phyloP scores from a whole-genome alignment of 2,888 invertebrate genomes.

The Chydorus sphaericus region DNA sequence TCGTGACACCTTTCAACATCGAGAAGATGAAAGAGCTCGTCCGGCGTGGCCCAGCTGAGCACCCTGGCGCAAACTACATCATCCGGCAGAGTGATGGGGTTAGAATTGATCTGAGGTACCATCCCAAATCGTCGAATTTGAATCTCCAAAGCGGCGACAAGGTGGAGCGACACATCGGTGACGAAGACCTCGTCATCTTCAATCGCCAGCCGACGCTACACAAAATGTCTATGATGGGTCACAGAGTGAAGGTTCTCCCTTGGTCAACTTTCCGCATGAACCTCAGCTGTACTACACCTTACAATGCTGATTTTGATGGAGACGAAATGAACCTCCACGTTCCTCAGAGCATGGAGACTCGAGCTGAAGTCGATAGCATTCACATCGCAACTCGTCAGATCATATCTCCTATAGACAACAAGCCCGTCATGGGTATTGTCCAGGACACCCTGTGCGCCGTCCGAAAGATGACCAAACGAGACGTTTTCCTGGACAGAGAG shows the following conservation, averaged over 20 bases:
- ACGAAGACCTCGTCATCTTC: slow-evolving; percentile 96
- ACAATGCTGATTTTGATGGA: slow-evolving; percentile 99
- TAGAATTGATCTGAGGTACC: slow-evolving; percentile 92
- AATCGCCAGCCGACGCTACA: slow-evolving; percentile 99
- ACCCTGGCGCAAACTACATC: slow-evolving; percentile 99
- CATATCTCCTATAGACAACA: slow-evolving; percentile 97
- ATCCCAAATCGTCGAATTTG: slow-evolving; percentile 92
- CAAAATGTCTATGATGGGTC: slow-evolving; percentile 99
- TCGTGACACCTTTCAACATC: slow-evolving; percentile 98
- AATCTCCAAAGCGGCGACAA: slow-evolving; percentile 91
- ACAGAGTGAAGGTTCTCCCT: slow-evolving; percentile 80
- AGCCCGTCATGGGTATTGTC: slow-evolving; percentile 99
- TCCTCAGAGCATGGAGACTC: slow-evolving; percentile 95
- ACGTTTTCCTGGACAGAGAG: slow-evolving; percentile 93
- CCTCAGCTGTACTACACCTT: slow-evolving; percentile 94
- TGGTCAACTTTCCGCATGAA: slow-evolving; percentile 99
- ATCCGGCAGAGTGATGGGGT: slow-evolving; percentile 98
- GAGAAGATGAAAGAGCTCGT: slow-evolving; percentile 93
- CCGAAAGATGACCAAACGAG: slow-evolving; percentile 97
- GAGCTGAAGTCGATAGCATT: slow-evolving; percentile 94
- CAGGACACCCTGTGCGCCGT: slow-evolving; percentile 96
- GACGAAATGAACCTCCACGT: slow-evolving; percentile 99
- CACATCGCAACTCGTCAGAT: slow-evolving; percentile 95
- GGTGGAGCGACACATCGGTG: slow-evolving; percentile 85
- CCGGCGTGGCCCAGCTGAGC: slow-evolving; percentile 89